phyloP scores from a whole-genome alignment of 2,888 invertebrate genomes.

The Geotrupes spiniger region DNA sequence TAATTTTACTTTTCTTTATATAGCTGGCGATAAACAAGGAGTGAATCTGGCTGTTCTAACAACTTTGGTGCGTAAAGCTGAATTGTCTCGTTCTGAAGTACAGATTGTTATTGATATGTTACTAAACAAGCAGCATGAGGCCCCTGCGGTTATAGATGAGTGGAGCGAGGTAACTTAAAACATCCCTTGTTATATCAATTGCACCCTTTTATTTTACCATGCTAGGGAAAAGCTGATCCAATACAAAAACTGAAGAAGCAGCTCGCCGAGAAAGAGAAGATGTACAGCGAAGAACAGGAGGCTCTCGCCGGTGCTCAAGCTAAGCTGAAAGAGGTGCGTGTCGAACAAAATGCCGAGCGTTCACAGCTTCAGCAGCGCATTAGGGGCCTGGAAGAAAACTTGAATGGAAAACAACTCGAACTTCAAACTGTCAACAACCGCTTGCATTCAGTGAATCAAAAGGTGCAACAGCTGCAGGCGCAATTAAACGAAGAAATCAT shows the following conservation, averaged over 20 bases:
- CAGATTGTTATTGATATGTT: conserved; percentile 86
- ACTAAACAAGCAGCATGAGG: conserved; percentile 83
- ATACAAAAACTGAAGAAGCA: conserved; percentile 84
- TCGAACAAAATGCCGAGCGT: conserved; percentile 67
- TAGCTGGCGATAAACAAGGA: conserved; percentile 67
- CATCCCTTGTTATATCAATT: not conserved
- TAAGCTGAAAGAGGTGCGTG: conserved; percentile 75
- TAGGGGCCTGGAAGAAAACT: conserved; percentile 58
- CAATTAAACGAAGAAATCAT: conserved; percentile 58
- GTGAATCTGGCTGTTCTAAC: conserved; percentile 68
- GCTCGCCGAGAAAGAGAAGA: conserved; percentile 81
- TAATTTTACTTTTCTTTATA: conserved; percentile 13
- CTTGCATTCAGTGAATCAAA: conserved; percentile 57
- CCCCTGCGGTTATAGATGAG: conserved; percentile 70
- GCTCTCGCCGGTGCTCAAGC: conserved; percentile 72
- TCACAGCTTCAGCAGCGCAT: conserved; percentile 56
- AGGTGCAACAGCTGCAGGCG: conserved; percentile 61
- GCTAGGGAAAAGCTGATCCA: conserved; percentile 76
- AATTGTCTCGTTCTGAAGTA: conserved; percentile 81
- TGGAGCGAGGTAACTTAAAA: conserved; percentile 69
- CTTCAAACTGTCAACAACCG: conserved; percentile 60
- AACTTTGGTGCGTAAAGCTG: conserved; percentile 67
- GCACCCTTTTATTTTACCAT: not conserved
- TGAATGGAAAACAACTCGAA: conserved; percentile 56
- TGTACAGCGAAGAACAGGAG: conserved; percentile 70